Base-by-base conservation (phyloP, 2,797 vertebrate species). In the Sebastes oblongus region DNA sequence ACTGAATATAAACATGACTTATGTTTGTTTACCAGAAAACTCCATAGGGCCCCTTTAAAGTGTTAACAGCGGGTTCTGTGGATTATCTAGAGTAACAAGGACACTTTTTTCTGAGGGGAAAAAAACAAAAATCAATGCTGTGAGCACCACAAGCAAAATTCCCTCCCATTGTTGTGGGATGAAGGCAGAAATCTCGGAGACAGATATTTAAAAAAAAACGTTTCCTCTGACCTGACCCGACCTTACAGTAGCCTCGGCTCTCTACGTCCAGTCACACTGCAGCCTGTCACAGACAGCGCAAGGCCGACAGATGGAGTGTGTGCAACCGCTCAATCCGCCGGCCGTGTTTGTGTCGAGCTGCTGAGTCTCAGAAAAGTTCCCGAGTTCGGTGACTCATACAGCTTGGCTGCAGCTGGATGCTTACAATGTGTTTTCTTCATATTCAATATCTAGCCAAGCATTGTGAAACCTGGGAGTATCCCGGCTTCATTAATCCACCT, bases 391-490 rank as follows among this genome's bases (percentile, higher is more conserved):
- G 91, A 93, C 75, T 93, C 92, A 91, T 78, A n/a, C 8, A 60
- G 72, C 52, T 85, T 65, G 83, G 84, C 83, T 61, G 74, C 77
- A 78, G 72, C 70, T 77, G 75, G 82, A 85, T 76, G 74, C 60
- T 76, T 73, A 86, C 77, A 79, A 32, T 85, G 72, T 89, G 81
- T 93, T 92, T 87, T 89, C 79, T 67, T 90, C 68, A 24, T 74
- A 62, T 81, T 88, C 82, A 81, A 34, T 76, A 82, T 79, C 59
- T 32, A 62, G 86, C 86, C 87, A 81, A 71, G 80, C 74, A 64
- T 94, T 95, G 91, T 92, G 94, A 93, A 95, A 95, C 61, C 80
- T 91, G 88, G 92, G 92, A 94, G 93, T 83, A 84, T 91, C 91
- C 93, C 75, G 32, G 54, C 25, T 65, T 78, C 75, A 88, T 88